phyloP scores from a whole-genome alignment of 2,888 invertebrate genomes.

The Napeogenes sylphis region DNA sequence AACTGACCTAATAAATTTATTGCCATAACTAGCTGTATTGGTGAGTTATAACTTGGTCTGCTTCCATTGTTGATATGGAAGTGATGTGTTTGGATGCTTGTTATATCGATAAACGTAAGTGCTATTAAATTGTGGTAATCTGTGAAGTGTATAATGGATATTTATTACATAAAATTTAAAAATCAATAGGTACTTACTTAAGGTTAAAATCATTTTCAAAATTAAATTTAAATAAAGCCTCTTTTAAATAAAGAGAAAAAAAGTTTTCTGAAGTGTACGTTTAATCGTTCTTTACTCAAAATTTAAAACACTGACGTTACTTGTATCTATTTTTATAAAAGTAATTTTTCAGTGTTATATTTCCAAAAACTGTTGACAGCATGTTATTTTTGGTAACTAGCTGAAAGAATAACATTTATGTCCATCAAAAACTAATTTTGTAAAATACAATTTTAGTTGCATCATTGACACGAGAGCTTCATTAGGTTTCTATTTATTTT shows the following conservation, averaged over 20 bases:
- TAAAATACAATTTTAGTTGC: conserved; percentile 39
- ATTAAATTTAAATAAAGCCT: too few relatives aligned
- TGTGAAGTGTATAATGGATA: too few relatives aligned
- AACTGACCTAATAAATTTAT: conserved; percentile 73
- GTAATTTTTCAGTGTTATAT: conserved; percentile 69
- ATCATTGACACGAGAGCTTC: conserved; percentile 36
- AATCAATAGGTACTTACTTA: too few relatives aligned
- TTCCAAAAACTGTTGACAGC: conserved; percentile 56
- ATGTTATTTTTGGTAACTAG: conserved; percentile 62
- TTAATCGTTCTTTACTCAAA: conserved; percentile 55
- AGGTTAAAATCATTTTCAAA: too few relatives aligned
- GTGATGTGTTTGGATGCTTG: neutral
- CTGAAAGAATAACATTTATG: conserved; percentile 60
- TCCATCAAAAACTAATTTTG: conserved; percentile 62
- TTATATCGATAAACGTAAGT: neutral
- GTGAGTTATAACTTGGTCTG: conserved; percentile 55
- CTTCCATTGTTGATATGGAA: conserved; percentile 42
- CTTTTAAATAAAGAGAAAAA: too few relatives aligned
- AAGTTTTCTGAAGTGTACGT: conserved; percentile 39
- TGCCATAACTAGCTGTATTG: conserved; percentile 65
- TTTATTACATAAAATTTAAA: too few relatives aligned
- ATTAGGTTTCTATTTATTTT: conserved; percentile 30
- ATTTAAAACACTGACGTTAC: conserved; percentile 46
- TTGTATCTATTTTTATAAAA: conserved; percentile 57
- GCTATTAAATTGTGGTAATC: neutral